phyloP scores from a whole-genome alignment of 1,140 invertebrate genomes.

The Achatina immaculata region DNA sequence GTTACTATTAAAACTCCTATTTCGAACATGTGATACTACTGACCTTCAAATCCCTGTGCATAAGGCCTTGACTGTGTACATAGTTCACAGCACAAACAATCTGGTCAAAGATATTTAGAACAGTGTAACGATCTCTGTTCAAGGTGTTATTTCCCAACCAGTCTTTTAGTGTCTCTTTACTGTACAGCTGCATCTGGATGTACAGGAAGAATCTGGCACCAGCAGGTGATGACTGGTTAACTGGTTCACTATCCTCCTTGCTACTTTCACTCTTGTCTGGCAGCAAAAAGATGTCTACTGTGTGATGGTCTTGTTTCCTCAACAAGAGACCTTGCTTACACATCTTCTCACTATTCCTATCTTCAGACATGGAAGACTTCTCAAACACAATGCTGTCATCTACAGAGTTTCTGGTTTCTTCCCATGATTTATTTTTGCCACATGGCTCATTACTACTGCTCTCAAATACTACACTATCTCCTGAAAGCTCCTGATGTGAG shows the following conservation, averaged over 20 bases:
- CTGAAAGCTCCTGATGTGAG: neutral
- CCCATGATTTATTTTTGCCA: neutral
- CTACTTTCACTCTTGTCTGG: neutral
- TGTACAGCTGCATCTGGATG: slow-evolving; percentile 97
- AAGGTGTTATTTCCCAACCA: slow-evolving; percentile 79
- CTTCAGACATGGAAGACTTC: neutral
- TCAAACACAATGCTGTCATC: slow-evolving; percentile 11
- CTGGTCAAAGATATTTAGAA: slow-evolving; percentile 88
- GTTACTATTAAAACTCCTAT: too few relatives aligned
- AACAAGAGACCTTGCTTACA: neutral
- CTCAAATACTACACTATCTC: neutral
- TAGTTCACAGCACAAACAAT: slow-evolving; percentile 95
- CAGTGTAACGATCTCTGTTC: slow-evolving; percentile 62
- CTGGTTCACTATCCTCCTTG: neutral
- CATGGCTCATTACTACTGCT: neutral
- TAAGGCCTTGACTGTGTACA: slow-evolving; percentile 89
- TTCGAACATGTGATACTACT: too few relatives aligned
- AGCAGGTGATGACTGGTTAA: neutral
- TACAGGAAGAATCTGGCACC: slow-evolving; percentile 81
- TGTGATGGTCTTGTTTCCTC: neutral
- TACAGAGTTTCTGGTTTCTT: neutral
- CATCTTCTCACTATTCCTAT: neutral
- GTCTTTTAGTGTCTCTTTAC: slow-evolving; percentile 88
- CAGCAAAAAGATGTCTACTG: neutral
- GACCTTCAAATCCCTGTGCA: slow-evolving; percentile 95